These are phyloP conservation scores for Sacculina carcini DNA, from an alignment of 2,888 invertebrate species.

Conservation along the genomic window DNA sequence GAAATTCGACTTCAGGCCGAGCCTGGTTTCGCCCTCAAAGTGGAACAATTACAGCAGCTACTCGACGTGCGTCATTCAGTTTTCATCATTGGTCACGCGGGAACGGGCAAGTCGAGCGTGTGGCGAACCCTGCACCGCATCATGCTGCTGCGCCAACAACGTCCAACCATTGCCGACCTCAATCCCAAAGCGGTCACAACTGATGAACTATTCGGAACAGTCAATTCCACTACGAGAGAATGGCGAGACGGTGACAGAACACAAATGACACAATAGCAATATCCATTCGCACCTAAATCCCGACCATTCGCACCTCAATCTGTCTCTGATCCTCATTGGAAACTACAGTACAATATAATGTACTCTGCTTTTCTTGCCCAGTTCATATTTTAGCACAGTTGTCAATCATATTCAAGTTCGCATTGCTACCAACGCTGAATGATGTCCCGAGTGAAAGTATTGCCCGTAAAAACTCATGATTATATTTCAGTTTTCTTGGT, in stretches of 20 bases:
- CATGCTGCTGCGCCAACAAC: conserved; percentile 64
- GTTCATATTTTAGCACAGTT: too few species aligned
- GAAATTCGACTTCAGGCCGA: conserved; percentile 75
- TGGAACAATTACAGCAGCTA: conserved; percentile 74
- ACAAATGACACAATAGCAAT: too few species aligned
- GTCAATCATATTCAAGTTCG: too few species aligned
- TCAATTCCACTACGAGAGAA: conserved; percentile 83
- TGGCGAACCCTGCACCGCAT: conserved; percentile 79
- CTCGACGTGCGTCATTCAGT: conserved; percentile 89
- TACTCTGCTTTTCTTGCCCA: too few species aligned
- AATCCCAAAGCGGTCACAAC: conserved; percentile 95
- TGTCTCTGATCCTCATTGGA: too few species aligned
- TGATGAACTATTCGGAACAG: conserved; percentile 86
- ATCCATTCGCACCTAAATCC: too few species aligned
- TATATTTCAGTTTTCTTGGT: too few species aligned
- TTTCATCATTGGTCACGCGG: conserved; percentile 75
- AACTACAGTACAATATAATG: too few species aligned
- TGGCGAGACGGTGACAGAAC: conserved; percentile 73
- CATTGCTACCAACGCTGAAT: too few species aligned
- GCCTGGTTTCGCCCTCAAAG: conserved; percentile 82
- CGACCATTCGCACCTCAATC: too few species aligned
- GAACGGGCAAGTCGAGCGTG: conserved; percentile 76
- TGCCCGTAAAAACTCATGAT: too few species aligned
- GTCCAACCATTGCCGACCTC: conserved; percentile 67
- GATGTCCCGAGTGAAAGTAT: too few species aligned